Conservation (phyloP, 1,140 invertebrate genomes). For the Oedothorax gibbosus region DNA sequence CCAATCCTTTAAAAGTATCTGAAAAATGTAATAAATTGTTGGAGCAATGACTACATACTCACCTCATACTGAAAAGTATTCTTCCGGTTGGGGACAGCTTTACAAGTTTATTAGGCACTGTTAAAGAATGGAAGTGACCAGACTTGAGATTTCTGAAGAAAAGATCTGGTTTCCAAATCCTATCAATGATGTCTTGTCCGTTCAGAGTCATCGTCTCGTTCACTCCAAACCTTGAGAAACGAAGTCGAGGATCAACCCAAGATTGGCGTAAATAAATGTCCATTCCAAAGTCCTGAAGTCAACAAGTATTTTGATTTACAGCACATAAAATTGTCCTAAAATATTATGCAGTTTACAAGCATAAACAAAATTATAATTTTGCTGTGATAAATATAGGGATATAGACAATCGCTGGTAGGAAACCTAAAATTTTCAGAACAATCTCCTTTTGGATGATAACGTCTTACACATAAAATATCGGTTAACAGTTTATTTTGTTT, state of each 20-base stretch:
- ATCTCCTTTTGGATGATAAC: too few relatives aligned
- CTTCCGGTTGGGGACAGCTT: constrained; percentile 67
- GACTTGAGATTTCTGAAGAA: constrained; percentile 71
- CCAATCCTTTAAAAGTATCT: neutral
- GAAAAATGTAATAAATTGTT: neutral
- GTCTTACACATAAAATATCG: too few relatives aligned
- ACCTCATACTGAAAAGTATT: constrained; percentile 71
- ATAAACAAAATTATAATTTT: too few relatives aligned
- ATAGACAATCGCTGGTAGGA: too few relatives aligned
- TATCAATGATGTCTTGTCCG: constrained; percentile 64
- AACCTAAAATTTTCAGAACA: too few relatives aligned
- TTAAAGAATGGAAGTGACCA: constrained; percentile 69
- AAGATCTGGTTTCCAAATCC: constrained; percentile 70
- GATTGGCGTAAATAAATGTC: constrained; percentile 68
- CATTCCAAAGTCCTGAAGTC: constrained; percentile 67
- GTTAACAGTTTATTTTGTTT: too few relatives aligned
- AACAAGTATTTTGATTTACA: neutral
- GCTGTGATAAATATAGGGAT: too few relatives aligned
- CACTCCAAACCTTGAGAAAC: constrained; percentile 48
- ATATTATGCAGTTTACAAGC: too few relatives aligned
- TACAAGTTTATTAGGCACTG: constrained; percentile 70
- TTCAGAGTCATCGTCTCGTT: constrained; percentile 61
- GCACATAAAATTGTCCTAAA: too few relatives aligned
- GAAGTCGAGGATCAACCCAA: constrained; percentile 67
- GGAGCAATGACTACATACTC: neutral